phyloP scores from a whole-genome alignment of 92 coral and sea anemone genomes.

The Zoanthus sociatus region DNA sequence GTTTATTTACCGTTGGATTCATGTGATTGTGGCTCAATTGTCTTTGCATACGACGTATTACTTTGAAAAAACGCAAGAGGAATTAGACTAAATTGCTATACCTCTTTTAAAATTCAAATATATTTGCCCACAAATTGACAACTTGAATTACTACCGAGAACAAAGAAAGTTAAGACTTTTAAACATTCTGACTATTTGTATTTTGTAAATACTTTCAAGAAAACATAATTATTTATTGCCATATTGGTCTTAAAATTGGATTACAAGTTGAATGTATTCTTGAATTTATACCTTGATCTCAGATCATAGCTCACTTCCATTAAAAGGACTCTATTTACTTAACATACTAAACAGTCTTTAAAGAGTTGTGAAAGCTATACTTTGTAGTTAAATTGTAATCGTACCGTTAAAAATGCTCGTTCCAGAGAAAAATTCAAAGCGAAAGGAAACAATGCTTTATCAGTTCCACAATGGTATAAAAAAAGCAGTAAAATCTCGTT shows the following conservation, averaged over 20 bases:
- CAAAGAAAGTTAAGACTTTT: not conserved
- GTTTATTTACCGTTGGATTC: not conserved
- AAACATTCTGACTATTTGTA: not conserved
- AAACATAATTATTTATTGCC: not conserved
- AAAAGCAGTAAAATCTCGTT: not conserved
- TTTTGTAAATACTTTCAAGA: not conserved
- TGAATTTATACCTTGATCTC: not conserved
- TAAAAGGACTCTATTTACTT: not conserved
- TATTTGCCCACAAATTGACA: not conserved
- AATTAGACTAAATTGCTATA: not conserved
- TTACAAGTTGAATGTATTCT: not conserved
- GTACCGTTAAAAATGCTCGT: not conserved
- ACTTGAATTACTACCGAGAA: not conserved
- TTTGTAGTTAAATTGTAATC: not conserved
- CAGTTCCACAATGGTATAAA: not conserved
- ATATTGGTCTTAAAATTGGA: conserved; percentile 15
- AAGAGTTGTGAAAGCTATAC: not conserved
- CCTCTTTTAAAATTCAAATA: not conserved
- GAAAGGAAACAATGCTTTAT: not conserved
- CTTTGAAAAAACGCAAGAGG: not conserved
- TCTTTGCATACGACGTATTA: not conserved
- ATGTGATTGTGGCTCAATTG: conserved; percentile 17
- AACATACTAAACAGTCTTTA: not conserved
- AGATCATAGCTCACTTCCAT: not conserved
- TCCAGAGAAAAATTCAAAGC: not conserved